Conservation (phyloP, 1,140 invertebrate species). For the Colletes latitarsis region DNA sequence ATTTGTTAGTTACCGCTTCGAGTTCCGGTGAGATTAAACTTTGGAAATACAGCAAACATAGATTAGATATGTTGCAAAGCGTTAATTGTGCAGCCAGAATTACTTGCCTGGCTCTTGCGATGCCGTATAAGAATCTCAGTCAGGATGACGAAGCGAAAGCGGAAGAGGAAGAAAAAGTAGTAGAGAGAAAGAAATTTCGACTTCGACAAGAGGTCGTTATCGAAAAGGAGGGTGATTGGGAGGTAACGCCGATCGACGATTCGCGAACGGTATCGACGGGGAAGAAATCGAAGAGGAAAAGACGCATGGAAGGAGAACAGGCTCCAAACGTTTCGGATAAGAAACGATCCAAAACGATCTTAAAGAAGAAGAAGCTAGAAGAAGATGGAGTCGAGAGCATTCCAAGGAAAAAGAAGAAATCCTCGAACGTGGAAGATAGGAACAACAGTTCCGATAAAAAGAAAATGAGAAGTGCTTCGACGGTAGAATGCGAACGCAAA, state of each 20-base stretch:
- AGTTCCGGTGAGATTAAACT: slow-evolving; percentile 91
- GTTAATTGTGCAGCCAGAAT: slow-evolving; percentile 76
- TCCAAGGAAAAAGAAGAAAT: slow-evolving; percentile 40
- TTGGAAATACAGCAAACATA: slow-evolving; percentile 83
- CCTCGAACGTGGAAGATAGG: slow-evolving; percentile 1
- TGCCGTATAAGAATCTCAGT: slow-evolving; percentile 36
- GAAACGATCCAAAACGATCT: slow-evolving; percentile 49
- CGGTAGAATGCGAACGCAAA: not conserved
- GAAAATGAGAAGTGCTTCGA: slow-evolving; percentile 27
- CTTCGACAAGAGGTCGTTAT: slow-evolving; percentile 63
- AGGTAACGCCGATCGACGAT: slow-evolving; percentile 3
- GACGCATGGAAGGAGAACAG: slow-evolving; percentile 31
- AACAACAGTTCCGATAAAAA: slow-evolving; percentile 32
- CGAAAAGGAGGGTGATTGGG: slow-evolving; percentile 63
- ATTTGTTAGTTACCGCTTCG: slow-evolving; percentile 84
- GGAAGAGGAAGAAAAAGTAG: slow-evolving; percentile 27
- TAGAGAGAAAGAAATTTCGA: slow-evolving; percentile 48
- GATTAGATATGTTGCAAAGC: slow-evolving; percentile 74
- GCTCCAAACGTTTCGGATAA: slow-evolving; percentile 12
- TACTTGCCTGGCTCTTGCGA: slow-evolving; percentile 74
- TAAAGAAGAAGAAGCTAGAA: slow-evolving; percentile 34
- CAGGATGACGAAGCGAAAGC: slow-evolving; percentile 42
- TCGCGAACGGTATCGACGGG: not conserved
- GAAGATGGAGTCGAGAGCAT: slow-evolving; percentile 11
- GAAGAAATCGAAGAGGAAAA: slow-evolving; percentile 44